A percentile compares a stretch with the other conserved stretches of the same genome.
Evolutionary conservation across 2,113 vertebrate genomes (phyloP).

Genomic region (Antechinus stuartii): DNA sequence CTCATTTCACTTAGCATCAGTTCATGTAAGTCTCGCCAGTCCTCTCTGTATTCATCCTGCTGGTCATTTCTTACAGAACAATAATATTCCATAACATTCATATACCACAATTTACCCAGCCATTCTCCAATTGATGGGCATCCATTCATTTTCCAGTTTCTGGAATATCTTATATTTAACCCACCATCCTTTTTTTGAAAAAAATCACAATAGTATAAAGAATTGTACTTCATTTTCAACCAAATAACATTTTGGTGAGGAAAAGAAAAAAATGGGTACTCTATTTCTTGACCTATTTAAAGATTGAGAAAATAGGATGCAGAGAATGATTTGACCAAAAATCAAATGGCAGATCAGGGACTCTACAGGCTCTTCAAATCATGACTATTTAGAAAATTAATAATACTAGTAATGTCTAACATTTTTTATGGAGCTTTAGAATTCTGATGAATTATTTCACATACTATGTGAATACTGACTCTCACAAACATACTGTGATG

Average conservation of each 20-base stretch:
- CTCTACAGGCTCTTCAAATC: background rate
- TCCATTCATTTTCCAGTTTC: too few relatives aligned
- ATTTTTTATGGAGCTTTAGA: background rate
- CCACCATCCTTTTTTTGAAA: background rate
- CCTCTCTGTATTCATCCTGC: too few relatives aligned
- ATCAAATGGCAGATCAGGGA: background rate
- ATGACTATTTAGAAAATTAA: background rate
- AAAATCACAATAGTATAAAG: background rate
- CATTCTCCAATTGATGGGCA: too few relatives aligned
- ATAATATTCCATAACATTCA: too few relatives aligned
- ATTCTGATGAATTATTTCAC: background rate
- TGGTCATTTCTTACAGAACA: too few relatives aligned
- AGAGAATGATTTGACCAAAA: background rate
- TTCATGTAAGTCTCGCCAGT: too few relatives aligned
- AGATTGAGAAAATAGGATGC: background rate
- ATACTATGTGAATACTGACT: background rate
- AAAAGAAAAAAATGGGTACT: background rate
- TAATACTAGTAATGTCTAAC: background rate
- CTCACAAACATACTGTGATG: background rate
- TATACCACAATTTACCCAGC: too few relatives aligned
- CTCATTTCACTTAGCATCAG: too few relatives aligned
- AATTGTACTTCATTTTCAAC: background rate
- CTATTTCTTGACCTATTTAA: background rate
- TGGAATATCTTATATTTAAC: background rate
- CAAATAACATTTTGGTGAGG: background rate